A percentile compares a stretch with the other conserved stretches of the same genome.
Conservation (phyloP, 2,113 vertebrate species). For the Raja brachyura region DNA sequence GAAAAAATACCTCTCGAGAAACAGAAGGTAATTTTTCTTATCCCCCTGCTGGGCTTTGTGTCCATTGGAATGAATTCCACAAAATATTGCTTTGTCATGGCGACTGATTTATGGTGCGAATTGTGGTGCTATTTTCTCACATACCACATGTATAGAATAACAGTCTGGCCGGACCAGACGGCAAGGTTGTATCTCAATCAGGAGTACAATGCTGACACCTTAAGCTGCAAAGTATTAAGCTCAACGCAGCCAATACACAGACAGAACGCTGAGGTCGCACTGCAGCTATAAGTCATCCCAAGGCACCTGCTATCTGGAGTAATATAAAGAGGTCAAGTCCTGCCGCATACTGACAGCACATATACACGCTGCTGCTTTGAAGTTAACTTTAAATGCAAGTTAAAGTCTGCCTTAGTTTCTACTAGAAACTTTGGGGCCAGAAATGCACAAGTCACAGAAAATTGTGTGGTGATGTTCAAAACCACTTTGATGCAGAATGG, state of each 20-base stretch:
- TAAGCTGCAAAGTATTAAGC: neutral
- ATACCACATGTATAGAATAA: neutral
- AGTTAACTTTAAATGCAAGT: neutral
- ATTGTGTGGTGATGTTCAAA: no score
- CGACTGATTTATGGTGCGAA: neutral
- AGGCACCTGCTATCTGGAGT: neutral
- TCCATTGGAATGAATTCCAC: neutral
- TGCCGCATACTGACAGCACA: neutral
- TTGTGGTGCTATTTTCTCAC: neutral
- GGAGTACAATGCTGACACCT: neutral
- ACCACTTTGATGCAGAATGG: no score
- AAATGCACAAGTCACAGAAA: no score
- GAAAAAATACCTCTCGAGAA: neutral
- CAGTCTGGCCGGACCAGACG: neutral
- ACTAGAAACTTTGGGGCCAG: no score
- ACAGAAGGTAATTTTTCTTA: neutral
- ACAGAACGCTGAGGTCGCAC: neutral
- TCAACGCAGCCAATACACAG: neutral
- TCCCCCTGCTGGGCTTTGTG: neutral
- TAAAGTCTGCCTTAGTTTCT: neutral
- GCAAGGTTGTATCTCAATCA: slow-evolving; percentile 6
- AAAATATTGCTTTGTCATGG: neutral
- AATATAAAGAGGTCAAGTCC: neutral
- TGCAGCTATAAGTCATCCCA: neutral
- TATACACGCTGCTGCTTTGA: neutral